These are phyloP conservation scores for Eulemur rufifrons DNA, from an alignment of 2,113 vertebrate genomes.

Conservation along the genomic window DNA sequence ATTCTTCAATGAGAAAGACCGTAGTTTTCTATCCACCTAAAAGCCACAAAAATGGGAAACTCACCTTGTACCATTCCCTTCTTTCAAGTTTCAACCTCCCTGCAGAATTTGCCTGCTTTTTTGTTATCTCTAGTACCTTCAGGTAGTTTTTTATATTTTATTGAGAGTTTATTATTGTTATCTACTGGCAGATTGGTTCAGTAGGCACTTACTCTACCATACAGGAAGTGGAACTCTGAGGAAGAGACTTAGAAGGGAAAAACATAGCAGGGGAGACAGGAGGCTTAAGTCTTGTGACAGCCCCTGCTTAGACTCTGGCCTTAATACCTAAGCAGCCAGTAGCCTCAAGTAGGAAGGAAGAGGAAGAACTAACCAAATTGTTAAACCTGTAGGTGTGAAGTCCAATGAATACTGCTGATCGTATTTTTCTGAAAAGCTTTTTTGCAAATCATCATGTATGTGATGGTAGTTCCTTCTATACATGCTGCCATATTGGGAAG, in stretches of 20 bases:
- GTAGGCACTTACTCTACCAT: neutral
- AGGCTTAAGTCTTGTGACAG: neutral
- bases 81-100: neutral
- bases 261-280: neutral
- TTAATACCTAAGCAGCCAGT: neutral
- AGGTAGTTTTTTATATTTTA: neutral
- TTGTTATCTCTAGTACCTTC: neutral
- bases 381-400: neutral
- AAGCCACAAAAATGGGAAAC: neutral
- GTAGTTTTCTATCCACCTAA: conserved; percentile 15
- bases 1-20: neutral
- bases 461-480: neutral
- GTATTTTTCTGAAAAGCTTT: neutral
- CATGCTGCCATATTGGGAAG: neutral
- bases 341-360: neutral
- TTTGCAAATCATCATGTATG: neutral
- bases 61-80: neutral
- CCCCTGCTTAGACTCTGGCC: neutral
- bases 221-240: conserved; percentile 10
- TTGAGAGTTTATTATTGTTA: neutral
- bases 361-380: neutral
- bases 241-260: neutral
- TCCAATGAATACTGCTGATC: neutral
- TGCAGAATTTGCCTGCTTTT: neutral
- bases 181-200: neutral